These are phyloP conservation scores for Enteromius viviparus DNA, from an alignment of 2,797 vertebrate genomes.

Conservation along the genomic window DNA sequence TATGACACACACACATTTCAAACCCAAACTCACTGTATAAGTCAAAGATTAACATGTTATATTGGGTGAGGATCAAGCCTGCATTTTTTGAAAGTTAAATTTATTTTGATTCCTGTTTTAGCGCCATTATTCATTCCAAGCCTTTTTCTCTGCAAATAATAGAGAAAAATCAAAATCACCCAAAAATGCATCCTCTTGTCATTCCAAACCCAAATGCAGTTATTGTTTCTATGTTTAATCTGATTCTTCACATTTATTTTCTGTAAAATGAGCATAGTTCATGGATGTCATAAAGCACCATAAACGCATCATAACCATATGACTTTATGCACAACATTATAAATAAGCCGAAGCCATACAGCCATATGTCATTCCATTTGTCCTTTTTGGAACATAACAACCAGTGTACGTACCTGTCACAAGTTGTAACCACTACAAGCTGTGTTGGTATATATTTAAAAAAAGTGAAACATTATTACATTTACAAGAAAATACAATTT, in stretches of 20 bases:
- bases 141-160: conserved; percentile 10
- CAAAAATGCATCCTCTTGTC: not conserved
- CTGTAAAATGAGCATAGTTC: not conserved
- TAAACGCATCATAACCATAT: not conserved
- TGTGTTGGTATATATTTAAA: not conserved
- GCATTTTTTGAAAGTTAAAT: conserved; percentile 1
- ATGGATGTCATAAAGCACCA: not conserved
- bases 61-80: not conserved
- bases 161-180: conserved; percentile 19
- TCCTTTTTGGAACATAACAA: not conserved
- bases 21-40: not conserved
- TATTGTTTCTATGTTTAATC: not conserved
- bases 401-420: not conserved
- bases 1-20: not conserved
- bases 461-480: not conserved
- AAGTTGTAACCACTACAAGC: not conserved
- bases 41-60: conserved; percentile 1
- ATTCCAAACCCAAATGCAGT: not conserved
- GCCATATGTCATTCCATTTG: not conserved
- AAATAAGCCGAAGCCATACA: not conserved
- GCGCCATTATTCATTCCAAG: not conserved
- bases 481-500: not conserved
- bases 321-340: not conserved
- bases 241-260: not conserved
- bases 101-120: conserved; percentile 18